Base-by-base conservation (phyloP, 2,113 vertebrate species). In the Cottus gobio region DNA sequence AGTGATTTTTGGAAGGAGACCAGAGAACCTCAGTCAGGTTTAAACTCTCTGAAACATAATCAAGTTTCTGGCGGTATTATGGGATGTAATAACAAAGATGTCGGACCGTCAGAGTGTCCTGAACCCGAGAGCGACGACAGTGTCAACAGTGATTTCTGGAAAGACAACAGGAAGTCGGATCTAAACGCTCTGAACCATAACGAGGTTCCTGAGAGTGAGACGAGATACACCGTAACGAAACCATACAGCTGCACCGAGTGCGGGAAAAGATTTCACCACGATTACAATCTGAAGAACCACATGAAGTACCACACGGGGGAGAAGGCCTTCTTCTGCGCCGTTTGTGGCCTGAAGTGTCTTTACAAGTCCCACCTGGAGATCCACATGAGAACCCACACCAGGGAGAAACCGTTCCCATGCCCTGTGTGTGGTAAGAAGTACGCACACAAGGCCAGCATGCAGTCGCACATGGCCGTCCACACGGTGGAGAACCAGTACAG, bases 381-480 rank as follows among this genome's bases (percentile, higher is more conserved):
- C 0, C 79, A 75, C 66, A 64, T 76, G 65, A 71, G 69, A 1
- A 82, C 65, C 0, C 80, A 82, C 0, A 76, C 80, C 0, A 30
- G 75, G 16, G 62, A 65, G 37, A 65, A 65, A 26, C 62, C 62
- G 1, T 65, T 65, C 62, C 37, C 37, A 0, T 83, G 80, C 1
- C 54, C 52, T 0, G 7, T 72, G 0, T 83, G 80, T 22, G 80
- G 67, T 1, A 77, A 82, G 16, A 71, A 20, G 15, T 77, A 70
- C 5, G 72, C 79, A 2, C 71, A 75, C 0, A 82, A 82, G 37
- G 57, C 65, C 3, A 75, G 71, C n/a, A 63, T 82, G 72, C 79
- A 75, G 2, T 63, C 65, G 1, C 72, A 82, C 65, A 75, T 75
- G 79, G 2, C 0, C 1, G 1, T 75, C 12, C 79, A 82, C 72